phyloP scores from a whole-genome alignment of 2,888 invertebrate genomes.

The Nemotelus nigrinus region DNA sequence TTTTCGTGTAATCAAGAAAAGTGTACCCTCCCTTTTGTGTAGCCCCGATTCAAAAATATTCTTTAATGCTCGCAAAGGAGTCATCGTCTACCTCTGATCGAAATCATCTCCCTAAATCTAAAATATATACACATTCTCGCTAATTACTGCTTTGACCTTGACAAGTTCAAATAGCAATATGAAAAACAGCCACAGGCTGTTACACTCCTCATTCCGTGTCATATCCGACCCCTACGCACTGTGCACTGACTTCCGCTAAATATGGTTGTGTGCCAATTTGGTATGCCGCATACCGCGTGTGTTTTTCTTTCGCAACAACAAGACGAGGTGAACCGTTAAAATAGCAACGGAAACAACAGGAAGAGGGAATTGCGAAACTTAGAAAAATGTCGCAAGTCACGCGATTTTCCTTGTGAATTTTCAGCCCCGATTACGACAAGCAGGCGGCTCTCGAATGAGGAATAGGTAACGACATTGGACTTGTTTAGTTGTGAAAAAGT shows the following conservation, averaged over 20 bases:
- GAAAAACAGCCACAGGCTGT: slow-evolving; percentile 3
- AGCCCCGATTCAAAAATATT: too few relatives aligned
- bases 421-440: not conserved
- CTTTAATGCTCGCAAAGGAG: too few relatives aligned
- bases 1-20: too few relatives aligned
- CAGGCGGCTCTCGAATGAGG: not conserved
- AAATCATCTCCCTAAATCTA: too few relatives aligned
- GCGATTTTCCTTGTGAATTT: slow-evolving; percentile 20
- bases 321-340: not conserved
- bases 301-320: not conserved
- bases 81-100: too few relatives aligned
- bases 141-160: slow-evolving; percentile 10
- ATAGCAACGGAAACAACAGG: not conserved
- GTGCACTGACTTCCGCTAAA: slow-evolving; percentile 15
- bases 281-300: slow-evolving; percentile 5
- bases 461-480: not conserved
- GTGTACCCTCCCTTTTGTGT: too few relatives aligned
- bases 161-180: not conserved
- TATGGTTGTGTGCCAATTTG: not conserved
- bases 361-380: slow-evolving; percentile 13
- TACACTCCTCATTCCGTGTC: slow-evolving; percentile 18
- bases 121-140: not conserved
- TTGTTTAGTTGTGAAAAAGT: slow-evolving; percentile 16
- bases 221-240: slow-evolving; percentile 32
- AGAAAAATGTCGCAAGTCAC: slow-evolving; percentile 26